phyloP scores from a whole-genome alignment of 2,113 vertebrate species.

The Gymnogyps californianus region DNA sequence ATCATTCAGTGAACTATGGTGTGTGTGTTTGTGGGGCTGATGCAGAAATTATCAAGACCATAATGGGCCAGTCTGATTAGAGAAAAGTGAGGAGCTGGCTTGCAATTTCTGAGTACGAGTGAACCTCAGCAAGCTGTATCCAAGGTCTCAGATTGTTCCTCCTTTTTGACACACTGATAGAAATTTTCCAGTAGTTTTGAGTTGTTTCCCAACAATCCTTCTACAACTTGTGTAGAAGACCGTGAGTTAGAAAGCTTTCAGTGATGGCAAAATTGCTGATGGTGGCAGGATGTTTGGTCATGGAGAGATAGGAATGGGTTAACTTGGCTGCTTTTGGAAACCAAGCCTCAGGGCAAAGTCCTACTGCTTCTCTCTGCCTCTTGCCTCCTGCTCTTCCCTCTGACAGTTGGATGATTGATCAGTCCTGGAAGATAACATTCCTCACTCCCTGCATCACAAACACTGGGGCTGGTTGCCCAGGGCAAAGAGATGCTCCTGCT shows the following conservation, averaged over 20 bases:
- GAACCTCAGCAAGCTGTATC: neutral
- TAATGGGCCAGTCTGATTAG: too few relatives aligned
- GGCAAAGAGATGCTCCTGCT: slow-evolving; percentile 4
- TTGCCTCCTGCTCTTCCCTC: neutral
- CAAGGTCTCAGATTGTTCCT: neutral
- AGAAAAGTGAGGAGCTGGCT: neutral
- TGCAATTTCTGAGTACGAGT: neutral
- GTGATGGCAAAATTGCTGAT: neutral
- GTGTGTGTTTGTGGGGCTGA: neutral
- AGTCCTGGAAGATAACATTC: slow-evolving; percentile 48
- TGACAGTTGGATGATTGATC: slow-evolving; percentile 33
- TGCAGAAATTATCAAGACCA: neutral
- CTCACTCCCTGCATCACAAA: slow-evolving; percentile 14
- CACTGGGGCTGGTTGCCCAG: neutral
- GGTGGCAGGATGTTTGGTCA: neutral
- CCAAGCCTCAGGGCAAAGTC: slow-evolving; percentile 21
- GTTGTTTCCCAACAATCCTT: neutral
- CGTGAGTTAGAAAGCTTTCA: neutral
- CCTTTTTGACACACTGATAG: neutral
- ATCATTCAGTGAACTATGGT: neutral
- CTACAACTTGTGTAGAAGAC: neutral
- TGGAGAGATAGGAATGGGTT: neutral
- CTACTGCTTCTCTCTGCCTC: neutral
- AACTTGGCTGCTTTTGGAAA: slow-evolving; percentile 28
- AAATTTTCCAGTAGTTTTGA: neutral